These are phyloP conservation scores for Leuciscus idus DNA, from an alignment of 2,113 vertebrate species.

Conservation along the genomic window DNA sequence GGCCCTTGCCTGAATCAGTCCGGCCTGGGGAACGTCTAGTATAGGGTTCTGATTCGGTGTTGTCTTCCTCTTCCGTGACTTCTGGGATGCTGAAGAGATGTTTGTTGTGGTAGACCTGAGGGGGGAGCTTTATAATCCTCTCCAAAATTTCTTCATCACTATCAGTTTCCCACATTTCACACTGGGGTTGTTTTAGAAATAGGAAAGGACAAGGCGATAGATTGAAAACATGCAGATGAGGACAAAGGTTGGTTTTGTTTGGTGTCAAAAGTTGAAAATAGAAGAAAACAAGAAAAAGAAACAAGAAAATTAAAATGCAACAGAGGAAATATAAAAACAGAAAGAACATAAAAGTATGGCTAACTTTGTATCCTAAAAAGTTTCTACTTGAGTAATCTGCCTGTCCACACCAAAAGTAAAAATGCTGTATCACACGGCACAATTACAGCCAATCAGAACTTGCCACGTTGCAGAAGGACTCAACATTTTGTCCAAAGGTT, in stretches of 20 bases:
- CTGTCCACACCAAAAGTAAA: neutral
- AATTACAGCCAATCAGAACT: neutral
- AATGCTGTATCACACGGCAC: neutral
- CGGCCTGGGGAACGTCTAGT: conserved; percentile 14
- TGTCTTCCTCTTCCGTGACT: conserved; percentile 86
- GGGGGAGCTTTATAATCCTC: conserved; percentile 86
- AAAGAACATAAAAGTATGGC: conserved; percentile 23
- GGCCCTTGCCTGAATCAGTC: conserved; percentile 30
- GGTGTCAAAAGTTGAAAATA: conserved; percentile 58
- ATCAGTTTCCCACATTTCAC: conserved; percentile 83
- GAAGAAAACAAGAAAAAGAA: conserved; percentile 58
- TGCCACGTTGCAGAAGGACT: neutral
- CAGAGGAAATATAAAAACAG: conserved; percentile 29
- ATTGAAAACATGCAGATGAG: conserved; percentile 50
- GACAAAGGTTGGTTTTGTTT: conserved; percentile 60
- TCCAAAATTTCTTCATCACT: conserved; percentile 93
- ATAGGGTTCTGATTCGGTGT: conserved; percentile 68
- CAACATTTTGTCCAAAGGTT: neutral
- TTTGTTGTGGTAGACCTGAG: conserved; percentile 81
- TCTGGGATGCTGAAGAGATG: conserved; percentile 92
- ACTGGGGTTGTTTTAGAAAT: conserved; percentile 60
- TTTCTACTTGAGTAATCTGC: neutral
- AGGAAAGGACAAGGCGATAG: conserved; percentile 26
- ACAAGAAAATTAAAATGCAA: conserved; percentile 46
- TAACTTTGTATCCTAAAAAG: neutral